Evolutionary conservation across 1,140 invertebrate genomes (phyloP).

Genomic region (Coptotermes formosanus): DNA sequence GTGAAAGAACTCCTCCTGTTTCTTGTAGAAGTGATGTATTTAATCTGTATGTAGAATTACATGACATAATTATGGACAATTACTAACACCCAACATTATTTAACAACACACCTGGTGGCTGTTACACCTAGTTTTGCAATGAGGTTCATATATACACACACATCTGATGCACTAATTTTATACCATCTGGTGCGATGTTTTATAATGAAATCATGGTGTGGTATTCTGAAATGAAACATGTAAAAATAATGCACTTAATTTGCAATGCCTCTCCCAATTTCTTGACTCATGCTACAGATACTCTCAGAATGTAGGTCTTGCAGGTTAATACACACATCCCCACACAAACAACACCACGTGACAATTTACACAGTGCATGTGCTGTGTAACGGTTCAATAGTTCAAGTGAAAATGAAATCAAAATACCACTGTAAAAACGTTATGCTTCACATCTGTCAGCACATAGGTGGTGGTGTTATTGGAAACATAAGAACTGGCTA

Average conservation of each 20-base stretch:
- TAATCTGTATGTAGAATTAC: background rate
- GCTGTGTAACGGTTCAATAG: background rate
- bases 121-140: background rate
- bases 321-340: background rate
- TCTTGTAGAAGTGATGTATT: constrained; percentile 6
- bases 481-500: background rate
- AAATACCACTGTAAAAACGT: background rate
- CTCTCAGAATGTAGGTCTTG: background rate
- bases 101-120: background rate
- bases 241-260: background rate
- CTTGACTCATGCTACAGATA: background rate
- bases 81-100: background rate
- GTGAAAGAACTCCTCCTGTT: background rate
- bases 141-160: background rate
- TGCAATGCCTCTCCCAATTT: background rate
- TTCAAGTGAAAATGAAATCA: background rate
- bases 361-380: background rate
- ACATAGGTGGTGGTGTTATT: background rate
- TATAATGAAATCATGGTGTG: background rate
- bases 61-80: background rate
- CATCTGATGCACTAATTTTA: background rate
- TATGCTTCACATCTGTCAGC: background rate
- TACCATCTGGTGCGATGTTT: background rate
- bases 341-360: too few species aligned
- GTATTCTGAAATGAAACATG: background rate